Evolutionary conservation across 2,797 vertebrate genomes (phyloP).

Genomic region (Onychomys arenicola): DNA sequence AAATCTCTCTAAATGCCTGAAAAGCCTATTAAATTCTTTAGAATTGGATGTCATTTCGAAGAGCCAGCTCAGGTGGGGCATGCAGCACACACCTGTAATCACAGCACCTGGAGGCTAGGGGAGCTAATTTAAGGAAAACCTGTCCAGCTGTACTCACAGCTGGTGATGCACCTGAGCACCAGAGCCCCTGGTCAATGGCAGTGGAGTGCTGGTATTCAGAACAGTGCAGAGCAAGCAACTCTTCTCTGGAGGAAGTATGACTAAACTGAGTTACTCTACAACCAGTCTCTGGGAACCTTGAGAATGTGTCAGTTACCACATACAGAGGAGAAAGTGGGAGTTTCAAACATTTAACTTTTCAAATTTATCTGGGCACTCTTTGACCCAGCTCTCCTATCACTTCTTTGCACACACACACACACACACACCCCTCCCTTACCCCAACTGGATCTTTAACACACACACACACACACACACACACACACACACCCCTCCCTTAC

Average conservation of each 20-base stretch:
- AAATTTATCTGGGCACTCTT: constrained; percentile 1
- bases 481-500: too few relatives aligned
- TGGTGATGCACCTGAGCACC: neutral
- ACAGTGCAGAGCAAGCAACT: neutral
- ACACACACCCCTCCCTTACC: constrained; percentile 89
- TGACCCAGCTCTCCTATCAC: neutral
- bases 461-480: too few relatives aligned
- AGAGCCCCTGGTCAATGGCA: neutral
- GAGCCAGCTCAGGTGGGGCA: neutral
- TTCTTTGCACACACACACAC: neutral
- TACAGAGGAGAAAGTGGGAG: neutral
- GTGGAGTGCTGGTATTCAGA: neutral
- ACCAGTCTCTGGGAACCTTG: neutral
- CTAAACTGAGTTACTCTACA: neutral
- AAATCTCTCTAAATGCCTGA: constrained; percentile 20
- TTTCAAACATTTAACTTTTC: constrained; percentile 16
- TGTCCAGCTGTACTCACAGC: neutral
- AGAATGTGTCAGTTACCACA: neutral
- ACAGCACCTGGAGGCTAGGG: neutral
- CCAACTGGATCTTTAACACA: constrained; percentile 94
- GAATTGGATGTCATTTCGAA: constrained; percentile 17
- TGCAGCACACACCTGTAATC: neutral
- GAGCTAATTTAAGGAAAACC: neutral
- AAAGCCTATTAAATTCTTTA: constrained; percentile 38
- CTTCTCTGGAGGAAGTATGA: neutral